Percentiles rank a stretch among this genome's conserved stretches.
Evolutionary conservation across 2,888 invertebrate genomes (phyloP).

Genomic region (Acanthosoma haemorrhoidale): DNA sequence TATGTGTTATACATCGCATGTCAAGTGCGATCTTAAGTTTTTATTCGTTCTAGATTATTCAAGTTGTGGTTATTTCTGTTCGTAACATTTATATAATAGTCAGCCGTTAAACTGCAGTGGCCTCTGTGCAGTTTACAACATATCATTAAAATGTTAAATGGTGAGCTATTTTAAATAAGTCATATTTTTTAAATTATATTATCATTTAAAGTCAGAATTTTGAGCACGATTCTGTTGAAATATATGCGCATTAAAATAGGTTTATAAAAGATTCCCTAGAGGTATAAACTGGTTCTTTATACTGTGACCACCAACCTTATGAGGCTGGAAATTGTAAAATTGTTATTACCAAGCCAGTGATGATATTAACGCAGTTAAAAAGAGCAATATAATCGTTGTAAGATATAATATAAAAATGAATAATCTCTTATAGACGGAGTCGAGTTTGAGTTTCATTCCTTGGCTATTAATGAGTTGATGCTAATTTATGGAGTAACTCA

Average conservation of each 20-base stretch:
- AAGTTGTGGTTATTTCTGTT: too few relatives aligned
- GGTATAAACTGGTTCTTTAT: neutral
- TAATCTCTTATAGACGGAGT: neutral
- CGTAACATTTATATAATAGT: too few relatives aligned
- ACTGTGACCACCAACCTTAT: neutral
- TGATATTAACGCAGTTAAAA: neutral
- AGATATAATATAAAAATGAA: neutral
- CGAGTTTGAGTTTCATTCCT: neutral
- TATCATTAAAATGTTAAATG: too few relatives aligned
- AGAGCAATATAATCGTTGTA: neutral
- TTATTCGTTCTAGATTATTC: too few relatives aligned
- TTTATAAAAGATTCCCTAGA: neutral
- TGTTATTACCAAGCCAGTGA: neutral
- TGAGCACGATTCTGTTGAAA: too few relatives aligned
- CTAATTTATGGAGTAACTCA: conserved; percentile 14
- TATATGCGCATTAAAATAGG: neutral
- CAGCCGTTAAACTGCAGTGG: too few relatives aligned
- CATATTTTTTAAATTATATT: too few relatives aligned
- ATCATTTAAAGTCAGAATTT: too few relatives aligned
- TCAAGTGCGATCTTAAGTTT: too few relatives aligned
- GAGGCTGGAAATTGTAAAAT: neutral
- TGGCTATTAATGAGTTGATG: conserved; percentile 11
- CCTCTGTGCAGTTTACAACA: too few relatives aligned
- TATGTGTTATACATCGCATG: too few relatives aligned
- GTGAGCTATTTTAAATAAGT: too few relatives aligned